phyloP scores from a whole-genome alignment of 2,888 invertebrate genomes.

The Drosophila dives region DNA sequence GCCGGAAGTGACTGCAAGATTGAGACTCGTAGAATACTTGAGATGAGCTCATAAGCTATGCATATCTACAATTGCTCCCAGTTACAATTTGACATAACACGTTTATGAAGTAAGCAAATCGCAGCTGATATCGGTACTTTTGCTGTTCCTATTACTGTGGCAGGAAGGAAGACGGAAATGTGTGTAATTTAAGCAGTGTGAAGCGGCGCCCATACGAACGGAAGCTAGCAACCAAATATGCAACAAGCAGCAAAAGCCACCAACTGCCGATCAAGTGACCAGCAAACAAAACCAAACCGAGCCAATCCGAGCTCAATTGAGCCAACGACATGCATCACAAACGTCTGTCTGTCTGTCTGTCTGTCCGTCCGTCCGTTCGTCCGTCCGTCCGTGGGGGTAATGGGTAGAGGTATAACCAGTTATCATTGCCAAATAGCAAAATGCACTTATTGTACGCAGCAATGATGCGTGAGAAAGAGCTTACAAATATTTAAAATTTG shows the following conservation, averaged over 20 bases:
- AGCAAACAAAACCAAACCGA: conserved; percentile 29
- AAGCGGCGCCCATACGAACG: conserved; percentile 29
- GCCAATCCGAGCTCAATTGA: conserved; percentile 3
- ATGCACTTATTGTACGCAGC: conserved; percentile 62
- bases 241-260: conserved; percentile 66
- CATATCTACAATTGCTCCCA: conserved; percentile 28
- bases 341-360: conserved; percentile 45
- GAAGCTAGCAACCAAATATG: conserved; percentile 48
- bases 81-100: conserved; percentile 55
- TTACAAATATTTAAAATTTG: not conserved
- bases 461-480: not conserved
- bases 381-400: not conserved
- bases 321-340: conserved; percentile 49
- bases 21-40: conserved; percentile 7
- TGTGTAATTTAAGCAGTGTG: conserved; percentile 72
- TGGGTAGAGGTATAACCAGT: conserved; percentile 6
- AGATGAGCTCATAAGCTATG: not conserved
- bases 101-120: conserved; percentile 56
- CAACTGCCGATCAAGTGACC: conserved; percentile 50
- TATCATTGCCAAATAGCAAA: conserved; percentile 59
- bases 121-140: conserved; percentile 17
- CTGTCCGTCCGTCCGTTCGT: conserved; percentile 6
- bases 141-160: conserved; percentile 16
- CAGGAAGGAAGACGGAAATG: conserved; percentile 73
- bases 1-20: conserved; percentile 11